A percentile compares a stretch with the other conserved stretches of the same genome.
Conservation (phyloP, 1,140 invertebrate species). For the Armadillidium nasatum region DNA sequence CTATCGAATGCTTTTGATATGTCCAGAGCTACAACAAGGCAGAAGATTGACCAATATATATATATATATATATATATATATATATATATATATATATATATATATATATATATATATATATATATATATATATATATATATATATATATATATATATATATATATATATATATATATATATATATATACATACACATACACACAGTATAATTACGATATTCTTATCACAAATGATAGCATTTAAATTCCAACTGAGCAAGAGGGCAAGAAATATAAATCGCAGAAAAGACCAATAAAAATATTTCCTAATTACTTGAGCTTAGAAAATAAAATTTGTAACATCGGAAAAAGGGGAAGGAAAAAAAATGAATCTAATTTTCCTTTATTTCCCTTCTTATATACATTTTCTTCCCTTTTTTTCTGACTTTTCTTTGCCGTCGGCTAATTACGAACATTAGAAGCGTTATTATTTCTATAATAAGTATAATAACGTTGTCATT, state of each 20-base stretch:
- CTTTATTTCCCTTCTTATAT: background rate
- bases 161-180: too few relatives aligned
- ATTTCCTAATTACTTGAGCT: too few relatives aligned
- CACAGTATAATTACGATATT: too few relatives aligned
- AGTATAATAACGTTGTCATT: background rate
- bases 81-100: too few relatives aligned
- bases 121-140: too few relatives aligned
- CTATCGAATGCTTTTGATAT: too few relatives aligned
- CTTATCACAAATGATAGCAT: background rate
- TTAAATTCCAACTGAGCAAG: background rate
- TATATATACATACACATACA: too few relatives aligned
- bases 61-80: too few relatives aligned
- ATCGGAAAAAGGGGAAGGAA: background rate
- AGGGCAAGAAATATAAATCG: background rate
- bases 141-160: too few relatives aligned
- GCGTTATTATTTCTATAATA: slow-evolving; percentile 1
- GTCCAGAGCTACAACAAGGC: too few relatives aligned
- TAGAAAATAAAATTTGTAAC: background rate
- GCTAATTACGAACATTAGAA: slow-evolving; percentile 2
- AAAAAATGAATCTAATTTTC: background rate
- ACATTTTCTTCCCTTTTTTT: background rate
- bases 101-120: too few relatives aligned
- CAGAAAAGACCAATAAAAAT: background rate
- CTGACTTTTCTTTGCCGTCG: background rate
- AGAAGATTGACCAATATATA: too few relatives aligned